phyloP scores from a whole-genome alignment of 2,888 invertebrate genomes.

The Rhagonycha fulva region DNA sequence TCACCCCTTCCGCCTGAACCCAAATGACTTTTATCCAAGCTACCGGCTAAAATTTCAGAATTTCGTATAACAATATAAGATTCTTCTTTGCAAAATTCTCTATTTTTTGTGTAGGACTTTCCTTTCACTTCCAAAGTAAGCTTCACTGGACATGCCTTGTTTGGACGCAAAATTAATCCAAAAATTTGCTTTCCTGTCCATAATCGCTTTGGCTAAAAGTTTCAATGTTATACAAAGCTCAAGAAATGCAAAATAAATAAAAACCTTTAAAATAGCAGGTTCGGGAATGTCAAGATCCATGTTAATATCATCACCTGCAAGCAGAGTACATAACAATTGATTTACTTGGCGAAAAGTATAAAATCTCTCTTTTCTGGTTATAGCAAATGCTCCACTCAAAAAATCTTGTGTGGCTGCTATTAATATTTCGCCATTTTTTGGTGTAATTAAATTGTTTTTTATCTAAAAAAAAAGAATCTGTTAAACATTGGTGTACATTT shows the following conservation, averaged over 20 bases:
- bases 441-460: constrained; percentile 89
- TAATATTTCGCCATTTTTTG: constrained; percentile 95
- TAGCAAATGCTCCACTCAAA: constrained; percentile 92
- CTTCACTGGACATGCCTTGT: constrained; percentile 73
- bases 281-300: constrained; percentile 83
- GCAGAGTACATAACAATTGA: constrained; percentile 80
- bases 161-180: constrained; percentile 88
- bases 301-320: constrained; percentile 74
- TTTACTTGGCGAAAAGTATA: constrained; percentile 78
- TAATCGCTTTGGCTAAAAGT: constrained; percentile 69
- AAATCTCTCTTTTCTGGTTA: constrained; percentile 94
- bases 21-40: constrained; percentile 93
- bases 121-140: constrained; percentile 92
- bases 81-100: constrained; percentile 90
- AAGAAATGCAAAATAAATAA: background rate
- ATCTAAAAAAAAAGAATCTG: background rate
- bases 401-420: constrained; percentile 99
- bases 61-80: constrained; percentile 93
- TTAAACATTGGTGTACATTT: background rate
- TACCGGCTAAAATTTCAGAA: constrained; percentile 90
- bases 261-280: constrained; percentile 85
- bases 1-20: constrained; percentile 92
- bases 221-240: background rate
- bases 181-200: constrained; percentile 98
- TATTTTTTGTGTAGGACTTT: constrained; percentile 81